Evolutionary conservation across 2,888 invertebrate species (phyloP), one percentile per base, ranked within the genome.

Genomic region (Ophion ventricosus): DNA sequence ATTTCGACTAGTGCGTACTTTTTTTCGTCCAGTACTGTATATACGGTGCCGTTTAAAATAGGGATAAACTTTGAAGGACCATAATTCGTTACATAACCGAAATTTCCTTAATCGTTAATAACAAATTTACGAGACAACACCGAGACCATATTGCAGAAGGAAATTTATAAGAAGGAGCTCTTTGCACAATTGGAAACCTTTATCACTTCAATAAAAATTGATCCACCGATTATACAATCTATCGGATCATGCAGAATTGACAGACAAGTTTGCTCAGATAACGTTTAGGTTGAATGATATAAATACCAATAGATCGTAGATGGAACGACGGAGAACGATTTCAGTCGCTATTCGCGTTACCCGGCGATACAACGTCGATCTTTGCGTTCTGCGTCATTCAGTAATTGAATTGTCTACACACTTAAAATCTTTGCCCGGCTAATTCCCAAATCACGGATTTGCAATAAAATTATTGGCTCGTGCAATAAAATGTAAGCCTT

Each of bases 241-340:
- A 61, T 74, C 61, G 29, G 80, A 80, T 80, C 57, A 40, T 67
- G 20, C 63, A 20, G 61, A 59, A 69, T 67, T 49, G 17, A 49
- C 49, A 73, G 80, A 29, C 67, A 64, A 64, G 49, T 61, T 76
- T 61, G 35, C 69, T 67, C 61, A 49, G 83, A 84, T 80, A 80
- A 84, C 67, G 77, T 56, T 77, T n/a, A 69, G 64, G n/a, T 29
- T 23, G 54, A 40, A 80, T 76, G 70, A 35, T 72, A 64, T 54
- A 75, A 8, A 64, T 54, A 66, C 10, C 56, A 61, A 40, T 20
- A 56, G 35, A 23, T 43, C 29, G 40, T 26, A 56, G 63, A 73
- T 59, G 17, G 57, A 40, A 56, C 69, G 56, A 26, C 20, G 66
- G 17, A 59, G 49, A 61, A 49, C 49, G 49, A 14, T 29, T 67